These are phyloP conservation scores for Rhabditoides inermis DNA, from an alignment of 2,888 invertebrate genomes.

Conservation along the genomic window DNA sequence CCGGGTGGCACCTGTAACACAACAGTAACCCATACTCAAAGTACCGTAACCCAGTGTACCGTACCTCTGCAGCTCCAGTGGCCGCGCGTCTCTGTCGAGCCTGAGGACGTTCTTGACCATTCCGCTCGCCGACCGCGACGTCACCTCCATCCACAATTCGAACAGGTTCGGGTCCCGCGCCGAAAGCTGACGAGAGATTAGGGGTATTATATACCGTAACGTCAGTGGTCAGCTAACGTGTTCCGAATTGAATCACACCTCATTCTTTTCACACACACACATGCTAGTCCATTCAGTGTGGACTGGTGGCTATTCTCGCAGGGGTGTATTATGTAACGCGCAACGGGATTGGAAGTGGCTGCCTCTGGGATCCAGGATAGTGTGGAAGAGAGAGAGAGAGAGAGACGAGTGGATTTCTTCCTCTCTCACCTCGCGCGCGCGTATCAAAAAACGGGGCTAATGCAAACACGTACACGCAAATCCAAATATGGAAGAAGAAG, in stretches of 20 bases:
- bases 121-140: slow-evolving; percentile 16
- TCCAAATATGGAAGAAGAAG: slow-evolving; percentile 57
- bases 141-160: slow-evolving; percentile 72
- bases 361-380: no score
- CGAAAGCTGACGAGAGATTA: slow-evolving; percentile 9
- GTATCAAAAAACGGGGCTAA: no score
- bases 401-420: no score
- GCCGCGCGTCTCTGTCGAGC: slow-evolving; percentile 77
- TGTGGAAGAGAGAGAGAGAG: no score
- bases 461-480: slow-evolving; percentile 59
- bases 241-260: slow-evolving; percentile 10
- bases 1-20: slow-evolving; percentile 69
- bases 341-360: no score
- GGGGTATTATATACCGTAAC: neutral
- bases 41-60: neutral
- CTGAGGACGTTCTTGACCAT: slow-evolving; percentile 17
- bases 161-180: slow-evolving; percentile 73
- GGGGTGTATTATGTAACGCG: no score
- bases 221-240: neutral
- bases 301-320: no score
- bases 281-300: no score
- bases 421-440: no score
- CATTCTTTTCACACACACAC: no score
- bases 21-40: neutral
- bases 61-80: slow-evolving; percentile 74